Base-by-base conservation (phyloP, 2,797 vertebrate genomes). In the Acrossocheilus wenchowensis region DNA sequence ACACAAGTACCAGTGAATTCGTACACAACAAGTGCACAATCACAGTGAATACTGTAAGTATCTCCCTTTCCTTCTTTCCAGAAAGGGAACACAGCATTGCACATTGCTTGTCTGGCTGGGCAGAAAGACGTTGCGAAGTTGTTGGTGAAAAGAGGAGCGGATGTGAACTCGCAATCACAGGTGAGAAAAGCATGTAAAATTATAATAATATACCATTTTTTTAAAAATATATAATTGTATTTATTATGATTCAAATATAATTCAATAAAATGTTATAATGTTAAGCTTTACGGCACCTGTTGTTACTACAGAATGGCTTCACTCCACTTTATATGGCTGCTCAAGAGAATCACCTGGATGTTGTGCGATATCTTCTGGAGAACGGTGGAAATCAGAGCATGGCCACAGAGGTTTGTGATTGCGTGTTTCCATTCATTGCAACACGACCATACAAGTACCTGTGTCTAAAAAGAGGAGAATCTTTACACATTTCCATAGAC, bases 321-420 rank as follows among this genome's bases (percentile, higher is more conserved):
- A 99, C 98, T 78, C 98, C 98, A 15, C 95, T 99, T 36, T 99
- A 99, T 88, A 99, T 99, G 98, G 98, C 98, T 50, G 97, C 98
- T 86, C 98, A 99, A 92, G 98, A 99, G 91, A 99, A 98, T 91
- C 98, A 99, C 92, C 92, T 98, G 68, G 98, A 99, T 64, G 98
- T 99, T 84, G 98, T 99, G 68, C 97, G 96, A 84, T 99, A 98
- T 89, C 94, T 99, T 81, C 91, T 99, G 93, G 98, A 99, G 94
- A 98, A 97, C 78, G 98, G 97, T 77, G 98, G 97, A 79, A 99
- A 99, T 93, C 98, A 99, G 96, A 99, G 97, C 93, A 99, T 97
- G 30, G 98, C 98, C 74, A 99, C 98, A 2, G 98, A 99, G 96
- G 98, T 99, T 91, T 82, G 89, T 82, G 12, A 68, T 11, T 75